Conservation (phyloP, 92 coral and sea anemone species). For the Porites lobata region DNA sequence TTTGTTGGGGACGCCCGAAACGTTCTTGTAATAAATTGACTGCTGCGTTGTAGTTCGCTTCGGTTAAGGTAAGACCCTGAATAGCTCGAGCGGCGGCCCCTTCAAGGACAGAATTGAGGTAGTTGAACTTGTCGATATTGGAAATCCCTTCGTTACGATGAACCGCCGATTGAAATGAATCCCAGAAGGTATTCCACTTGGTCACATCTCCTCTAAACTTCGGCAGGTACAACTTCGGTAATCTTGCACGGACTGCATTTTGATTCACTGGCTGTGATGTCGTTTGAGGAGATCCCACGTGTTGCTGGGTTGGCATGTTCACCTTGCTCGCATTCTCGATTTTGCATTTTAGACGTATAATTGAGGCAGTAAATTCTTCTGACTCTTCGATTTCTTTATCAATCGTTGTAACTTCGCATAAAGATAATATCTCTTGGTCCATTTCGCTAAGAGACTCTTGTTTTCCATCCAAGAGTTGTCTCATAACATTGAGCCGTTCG, state of each 20-base stretch:
- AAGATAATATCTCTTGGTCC: slow-evolving; percentile 44
- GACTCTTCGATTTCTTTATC: slow-evolving; percentile 53
- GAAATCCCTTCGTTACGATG: slow-evolving; percentile 25
- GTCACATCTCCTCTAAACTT: slow-evolving; percentile 7
- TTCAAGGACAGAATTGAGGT: slow-evolving; percentile 46
- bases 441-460: not conserved
- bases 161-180: slow-evolving; percentile 41
- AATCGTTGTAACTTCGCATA: not conserved
- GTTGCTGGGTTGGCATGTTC: not conserved
- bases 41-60: slow-evolving; percentile 52
- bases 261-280: not conserved
- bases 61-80: slow-evolving; percentile 48
- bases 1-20: slow-evolving; percentile 59
- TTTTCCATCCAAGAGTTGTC: slow-evolving; percentile 12
- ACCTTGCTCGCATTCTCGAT: not conserved
- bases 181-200: slow-evolving; percentile 41
- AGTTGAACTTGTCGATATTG: slow-evolving; percentile 51
- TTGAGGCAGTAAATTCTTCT: slow-evolving; percentile 30
- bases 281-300: not conserved
- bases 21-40: slow-evolving; percentile 38
- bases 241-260: slow-evolving; percentile 25
- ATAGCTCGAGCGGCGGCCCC: slow-evolving; percentile 56
- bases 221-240: slow-evolving; percentile 54
- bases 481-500: slow-evolving; percentile 3
- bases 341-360: slow-evolving; percentile 18